phyloP scores from a whole-genome alignment of 2,888 invertebrate species.

The Conops quadrifasciatus region DNA sequence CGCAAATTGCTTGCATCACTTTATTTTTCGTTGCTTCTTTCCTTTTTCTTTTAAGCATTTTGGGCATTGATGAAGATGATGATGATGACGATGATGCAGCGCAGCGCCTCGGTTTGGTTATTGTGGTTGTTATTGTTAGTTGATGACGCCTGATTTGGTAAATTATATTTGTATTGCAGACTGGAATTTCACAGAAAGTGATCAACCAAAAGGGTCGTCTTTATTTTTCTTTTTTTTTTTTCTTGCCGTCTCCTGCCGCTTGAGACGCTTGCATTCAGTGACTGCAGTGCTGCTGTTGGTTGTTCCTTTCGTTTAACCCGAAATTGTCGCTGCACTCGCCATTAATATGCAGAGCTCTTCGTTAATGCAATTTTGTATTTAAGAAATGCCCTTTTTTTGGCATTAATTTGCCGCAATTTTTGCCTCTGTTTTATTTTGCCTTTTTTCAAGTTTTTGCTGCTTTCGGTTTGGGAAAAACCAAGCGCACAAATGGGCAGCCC shows the following conservation, averaged over 20 bases:
- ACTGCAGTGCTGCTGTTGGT: neutral
- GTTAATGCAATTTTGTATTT: slow-evolving; percentile 16
- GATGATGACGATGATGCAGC: neutral
- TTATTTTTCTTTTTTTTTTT: neutral
- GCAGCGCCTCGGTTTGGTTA: neutral
- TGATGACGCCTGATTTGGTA: too few relatives aligned
- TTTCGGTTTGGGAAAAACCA: slow-evolving; percentile 5
- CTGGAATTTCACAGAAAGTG: too few relatives aligned
- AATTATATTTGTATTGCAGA: too few relatives aligned
- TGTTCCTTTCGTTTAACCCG: slow-evolving; percentile 6
- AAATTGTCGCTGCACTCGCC: neutral
- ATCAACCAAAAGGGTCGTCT: too few relatives aligned
- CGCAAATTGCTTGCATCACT: slow-evolving; percentile 6
- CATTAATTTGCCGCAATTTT: slow-evolving; percentile 1
- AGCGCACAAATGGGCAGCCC: slow-evolving; percentile 1
- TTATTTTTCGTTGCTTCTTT: neutral
- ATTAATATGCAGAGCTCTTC: slow-evolving; percentile 12
- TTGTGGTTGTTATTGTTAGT: neutral
- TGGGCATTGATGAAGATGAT: neutral
- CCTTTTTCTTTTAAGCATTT: neutral
- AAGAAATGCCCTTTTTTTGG: neutral
- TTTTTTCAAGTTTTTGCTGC: neutral
- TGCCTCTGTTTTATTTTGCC: neutral
- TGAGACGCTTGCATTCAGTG: too few relatives aligned
- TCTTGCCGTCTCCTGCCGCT: neutral